Base-by-base conservation (phyloP, 2,797 vertebrate species). In the Clarias pachynema region DNA sequence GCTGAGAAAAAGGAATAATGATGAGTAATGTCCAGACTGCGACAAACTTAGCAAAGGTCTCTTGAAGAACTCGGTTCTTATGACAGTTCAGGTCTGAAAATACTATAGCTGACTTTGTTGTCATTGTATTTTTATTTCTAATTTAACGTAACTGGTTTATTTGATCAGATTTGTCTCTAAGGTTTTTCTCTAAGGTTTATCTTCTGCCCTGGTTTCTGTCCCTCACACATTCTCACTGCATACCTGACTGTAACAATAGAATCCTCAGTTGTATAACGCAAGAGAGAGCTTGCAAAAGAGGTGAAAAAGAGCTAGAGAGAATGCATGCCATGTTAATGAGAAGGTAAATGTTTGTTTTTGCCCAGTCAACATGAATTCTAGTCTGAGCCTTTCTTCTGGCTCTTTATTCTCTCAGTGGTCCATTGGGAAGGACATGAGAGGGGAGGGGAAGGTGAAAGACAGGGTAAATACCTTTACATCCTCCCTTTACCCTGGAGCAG, bases 281-380 rank as follows among this genome's bases (percentile, higher is more conserved):
- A 29, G 56, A 40, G 53, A 14, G 57, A 20, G 22, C 79, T 83
- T 15, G 14, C 63, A 56, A 88, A 87, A 79, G 31, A 81, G 59
- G 74, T 40, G 24, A 65, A 74, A 77, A 78, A 31, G 78, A 65
- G 79, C 79, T 49, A 34, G 81, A 91, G 68, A 49, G 57, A 88
- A 73, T 31, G 79, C 82, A 88, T 85, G 65, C 62, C 84, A 86
- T 5, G 85, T 91, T 93, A 94, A 95, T 94, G 92, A 62, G 87
- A 90, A 81, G 68, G 93, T 88, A 92, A 94, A 95, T 93, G 93
- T 94, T 94, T 90, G 90, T 88, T 93, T 91, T 89, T 85, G 86
- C 65, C 86, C 60, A 87, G 87, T 92, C 90, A 91, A 83, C 90
- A 87, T 81, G 74, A 89, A 86, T 86, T 86, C 66, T 56, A 93